Evolutionary conservation across 2,113 vertebrate genomes (phyloP), one percentile per base, ranked within the genome.

Genomic region (Chionis minor): DNA sequence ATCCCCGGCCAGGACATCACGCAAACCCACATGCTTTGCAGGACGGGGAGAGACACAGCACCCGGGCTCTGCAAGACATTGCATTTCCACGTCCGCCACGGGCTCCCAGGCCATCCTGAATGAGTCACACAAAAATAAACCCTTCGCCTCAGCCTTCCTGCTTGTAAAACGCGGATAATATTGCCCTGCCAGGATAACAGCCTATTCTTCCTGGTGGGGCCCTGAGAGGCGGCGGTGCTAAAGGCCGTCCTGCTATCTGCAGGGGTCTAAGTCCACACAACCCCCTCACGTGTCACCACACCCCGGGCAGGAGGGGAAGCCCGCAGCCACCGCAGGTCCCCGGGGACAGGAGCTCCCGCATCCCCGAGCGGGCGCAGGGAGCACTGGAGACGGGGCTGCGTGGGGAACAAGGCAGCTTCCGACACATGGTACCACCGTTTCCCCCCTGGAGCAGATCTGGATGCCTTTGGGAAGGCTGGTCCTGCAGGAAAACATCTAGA

Each of bases 41-140:
- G 92, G 58, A 58, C 0, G 0, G 66, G 40, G 63, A 81, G 30
- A 49, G 84, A 12, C 22, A 7, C 30, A 18, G 80, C 26, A 40
- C 23, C 33, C 7, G 49, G 78, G 74, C 70, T 75, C 61, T 2
- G 45, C 0, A 0, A 78, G 33, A 87, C 62, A 14, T 0, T 32
- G 87, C 78, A 78, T 82, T 92, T 92, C 89, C 89, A 71, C 1
- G 3, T 91, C 84, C 15, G 5, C 70, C 67, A 56, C 74, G 54
- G 67, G 63, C 81, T 96, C 87, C 54, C 72, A 38, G 55, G 79
- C 90, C 86, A 86, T 85, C 94, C 94, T 94, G 95, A 80, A 59
- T 92, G 94, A 92, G 74, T 96, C 95, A 95, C 91, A 59, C 24
- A 4, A 96, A 96, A 96, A 92, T 38, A 92, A 91, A 90, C 87